Base-by-base conservation (phyloP, 2,113 vertebrate species). In the Paradoxurus hermaphroditus region DNA sequence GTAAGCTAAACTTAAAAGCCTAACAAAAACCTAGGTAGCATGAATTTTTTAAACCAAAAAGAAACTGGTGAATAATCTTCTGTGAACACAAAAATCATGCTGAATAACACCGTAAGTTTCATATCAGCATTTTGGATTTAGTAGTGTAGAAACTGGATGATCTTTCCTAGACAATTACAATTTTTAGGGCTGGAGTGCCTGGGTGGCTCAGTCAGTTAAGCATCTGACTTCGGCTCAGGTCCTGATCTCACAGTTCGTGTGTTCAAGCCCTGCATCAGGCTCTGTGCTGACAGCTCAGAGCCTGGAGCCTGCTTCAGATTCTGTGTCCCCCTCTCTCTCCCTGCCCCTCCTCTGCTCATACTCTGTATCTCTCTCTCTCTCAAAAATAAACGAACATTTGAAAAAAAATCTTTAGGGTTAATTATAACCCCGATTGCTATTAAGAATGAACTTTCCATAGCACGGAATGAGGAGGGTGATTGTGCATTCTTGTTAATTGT, bases 1-100 rank as follows among this genome's bases (percentile, higher is more conserved):
- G 6, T n/a, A 92, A 92, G 75, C 75, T 92, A 87, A 92, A 92
- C 8, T 36, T 82, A 92, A 81, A 92, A 87, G 23, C 29, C 41
- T 63, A 81, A 82, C 44, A 94, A 94, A 82, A 16, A 95, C 70
- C n/a, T 44, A 79, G 16, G 41, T 72, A 72, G 62, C 14, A 63
- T 59, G 36, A 90, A 87, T 82, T 90, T 79, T 90, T 78, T 79
- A 93, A 85, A 44, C 51, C 3, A 78, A 70, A 73, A 59, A 21
- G 72, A 25, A 95, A 67, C 16, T 73, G 67, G 27, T 72, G 41
- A 93, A 85, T 72, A 72, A 84, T 85, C 23, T 75, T 51, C 11
- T 62, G 2, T 78, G 59, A 16, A 79, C 44, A 63, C 15, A 79
- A 72, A 79, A 81, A 15, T 36, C 23, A 86, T n/a, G 72, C 29